Conservation (phyloP, 2,797 vertebrate genomes). For the Neosilurus mollespiculum region DNA sequence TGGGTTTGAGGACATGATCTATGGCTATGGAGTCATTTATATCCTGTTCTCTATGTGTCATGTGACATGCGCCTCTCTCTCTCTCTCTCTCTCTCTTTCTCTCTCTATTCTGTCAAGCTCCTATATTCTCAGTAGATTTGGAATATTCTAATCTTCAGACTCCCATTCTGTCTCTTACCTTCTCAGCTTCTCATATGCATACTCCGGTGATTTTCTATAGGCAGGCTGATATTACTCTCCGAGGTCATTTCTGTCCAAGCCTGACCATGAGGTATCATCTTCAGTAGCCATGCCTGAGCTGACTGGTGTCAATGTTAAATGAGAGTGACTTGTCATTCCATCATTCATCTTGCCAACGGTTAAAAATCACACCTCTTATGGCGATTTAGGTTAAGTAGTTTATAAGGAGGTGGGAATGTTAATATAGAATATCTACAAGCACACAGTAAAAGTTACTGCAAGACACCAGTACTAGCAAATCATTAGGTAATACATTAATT, state of each 20-base stretch:
- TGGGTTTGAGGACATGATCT: slow-evolving; percentile 61
- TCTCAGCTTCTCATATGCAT: slow-evolving; percentile 7
- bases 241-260: slow-evolving; percentile 1
- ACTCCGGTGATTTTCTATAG: slow-evolving; percentile 14
- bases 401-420: neutral
- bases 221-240: slow-evolving; percentile 2
- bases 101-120: neutral
- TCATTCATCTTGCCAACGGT: slow-evolving; percentile 42
- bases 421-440: neutral
- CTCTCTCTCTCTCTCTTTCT: neutral
- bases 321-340: slow-evolving; percentile 38
- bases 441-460: neutral
- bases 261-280: slow-evolving; percentile 13
- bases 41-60: slow-evolving; percentile 63
- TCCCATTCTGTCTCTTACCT: slow-evolving; percentile 19
- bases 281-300: slow-evolving; percentile 21
- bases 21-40: slow-evolving; percentile 72
- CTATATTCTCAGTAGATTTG: neutral
- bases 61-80: neutral
- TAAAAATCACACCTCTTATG: slow-evolving; percentile 44
- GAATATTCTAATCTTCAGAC: slow-evolving; percentile 7
- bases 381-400: slow-evolving; percentile 22
- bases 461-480: neutral
- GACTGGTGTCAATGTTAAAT: slow-evolving; percentile 48
- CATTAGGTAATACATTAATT: neutral